Evolutionary conservation across 2,888 invertebrate genomes (phyloP), one percentile per base, ranked within the genome.

Genomic region (Malachius bipustulatus): DNA sequence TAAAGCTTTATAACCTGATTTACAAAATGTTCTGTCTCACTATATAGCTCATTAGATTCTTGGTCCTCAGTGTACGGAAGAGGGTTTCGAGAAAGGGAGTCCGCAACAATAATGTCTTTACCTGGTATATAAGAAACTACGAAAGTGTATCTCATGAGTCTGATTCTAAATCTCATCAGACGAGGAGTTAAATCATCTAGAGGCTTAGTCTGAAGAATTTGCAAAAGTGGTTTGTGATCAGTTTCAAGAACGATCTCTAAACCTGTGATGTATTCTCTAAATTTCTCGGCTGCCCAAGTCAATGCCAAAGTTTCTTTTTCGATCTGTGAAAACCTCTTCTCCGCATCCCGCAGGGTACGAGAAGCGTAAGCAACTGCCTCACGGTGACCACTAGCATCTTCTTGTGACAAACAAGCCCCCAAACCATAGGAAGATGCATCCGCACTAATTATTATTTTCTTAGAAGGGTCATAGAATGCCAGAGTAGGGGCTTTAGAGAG

Each of bases 121-220:
- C 31, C 31, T 8, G 31, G 31, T 11, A 13, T 12, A 14, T 31
- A 31, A 9, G 9, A 9, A 31, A 31, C 10, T 4, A 4, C 14
- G 15, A 14, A 31, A 14, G 9, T 31, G 13, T 6, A 31, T 9
- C 31, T 8, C 31, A 31, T 31, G 8, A 31, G 14, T 31, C 4
- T 13, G 6, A 31, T 31, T 11, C 31, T 9, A 10, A 31, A 31
- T 31, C 31, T 10, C 14, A 11, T 9, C 4, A 31, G 13, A 10
- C 31, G 31, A 12, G 31, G 31, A 14, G 31, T 31, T 31, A 31
- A 14, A 31, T 31, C 31, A 31, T 29, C 29, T 8, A 31, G 14
- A 12, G 8, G 9, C 15, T 31, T 31, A 8, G 6, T 31, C 14
- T 31, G 11, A 14, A 31, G 31, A 14, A 31, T 31, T 14, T 31